These are phyloP conservation scores for Eulemur mongoz DNA, from an alignment of 2,797 vertebrate species.

Conservation along the genomic window DNA sequence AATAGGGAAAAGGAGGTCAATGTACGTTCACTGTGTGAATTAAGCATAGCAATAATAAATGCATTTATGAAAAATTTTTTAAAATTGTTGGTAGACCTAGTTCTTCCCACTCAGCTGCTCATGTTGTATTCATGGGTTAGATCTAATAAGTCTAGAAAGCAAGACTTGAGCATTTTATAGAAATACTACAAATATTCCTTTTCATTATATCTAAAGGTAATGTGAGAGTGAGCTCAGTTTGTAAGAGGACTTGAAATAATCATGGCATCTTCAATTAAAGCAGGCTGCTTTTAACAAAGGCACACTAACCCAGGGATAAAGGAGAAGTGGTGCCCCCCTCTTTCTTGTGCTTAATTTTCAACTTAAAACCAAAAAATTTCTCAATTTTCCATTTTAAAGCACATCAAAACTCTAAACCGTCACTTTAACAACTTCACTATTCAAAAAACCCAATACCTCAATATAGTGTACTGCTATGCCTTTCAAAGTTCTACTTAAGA, in stretches of 20 bases:
- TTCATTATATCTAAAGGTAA: background rate
- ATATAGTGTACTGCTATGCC: background rate
- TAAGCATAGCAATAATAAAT: constrained; percentile 4
- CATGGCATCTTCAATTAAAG: background rate
- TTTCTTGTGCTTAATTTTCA: background rate
- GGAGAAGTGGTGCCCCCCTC: background rate
- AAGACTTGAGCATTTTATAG: background rate
- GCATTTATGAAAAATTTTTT: background rate
- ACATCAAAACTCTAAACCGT: background rate
- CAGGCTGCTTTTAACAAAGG: background rate
- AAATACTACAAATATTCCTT: background rate
- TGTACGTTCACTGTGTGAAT: constrained; percentile 21
- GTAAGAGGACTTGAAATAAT: background rate
- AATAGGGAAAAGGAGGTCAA: constrained; percentile 38
- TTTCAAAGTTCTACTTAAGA: background rate
- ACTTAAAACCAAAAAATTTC: background rate
- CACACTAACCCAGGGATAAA: background rate
- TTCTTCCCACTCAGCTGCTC: background rate
- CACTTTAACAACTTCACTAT: background rate
- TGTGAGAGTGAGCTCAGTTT: background rate
- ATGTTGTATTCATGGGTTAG: background rate
- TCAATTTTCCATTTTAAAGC: constrained; percentile 23
- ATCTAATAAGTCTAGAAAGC: constrained; percentile 3
- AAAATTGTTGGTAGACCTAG: background rate
- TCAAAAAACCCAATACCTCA: background rate